phyloP scores from a whole-genome alignment of 2,888 invertebrate species.

The Xylocampa areola region DNA sequence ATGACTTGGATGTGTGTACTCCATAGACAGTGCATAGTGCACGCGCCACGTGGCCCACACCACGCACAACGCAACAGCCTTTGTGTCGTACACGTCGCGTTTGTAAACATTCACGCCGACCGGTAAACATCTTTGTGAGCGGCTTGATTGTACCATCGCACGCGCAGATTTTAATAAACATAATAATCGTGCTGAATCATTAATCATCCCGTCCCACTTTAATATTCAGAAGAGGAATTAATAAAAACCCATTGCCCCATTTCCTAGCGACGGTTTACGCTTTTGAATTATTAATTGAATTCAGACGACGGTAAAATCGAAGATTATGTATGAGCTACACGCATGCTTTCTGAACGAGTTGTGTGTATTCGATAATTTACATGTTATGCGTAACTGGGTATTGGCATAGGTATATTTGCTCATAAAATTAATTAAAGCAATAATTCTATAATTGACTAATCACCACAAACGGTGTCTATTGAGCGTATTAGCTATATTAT shows the following conservation, averaged over 20 bases:
- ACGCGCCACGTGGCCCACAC: constrained; percentile 50
- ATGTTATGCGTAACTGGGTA: constrained; percentile 19
- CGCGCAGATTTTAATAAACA: constrained; percentile 69
- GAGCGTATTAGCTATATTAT: constrained; percentile 62
- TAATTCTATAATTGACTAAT: constrained; percentile 15
- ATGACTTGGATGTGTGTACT: constrained; percentile 26
- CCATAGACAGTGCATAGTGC: constrained; percentile 42
- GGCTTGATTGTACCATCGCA: constrained; percentile 60
- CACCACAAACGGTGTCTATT: constrained; percentile 28
- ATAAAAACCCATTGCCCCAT: constrained; percentile 75
- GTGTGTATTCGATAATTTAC: constrained; percentile 21
- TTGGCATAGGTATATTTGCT: constrained; percentile 8
- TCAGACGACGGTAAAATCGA: constrained; percentile 72
- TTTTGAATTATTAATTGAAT: constrained; percentile 83
- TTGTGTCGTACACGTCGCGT: constrained; percentile 62
- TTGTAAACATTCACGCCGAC: constrained; percentile 75
- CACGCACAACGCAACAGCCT: constrained; percentile 37
- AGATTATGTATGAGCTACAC: constrained; percentile 55
- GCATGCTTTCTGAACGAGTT: constrained; percentile 34
- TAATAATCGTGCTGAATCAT: constrained; percentile 62
- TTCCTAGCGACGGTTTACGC: constrained; percentile 69
- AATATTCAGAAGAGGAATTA: constrained; percentile 70
- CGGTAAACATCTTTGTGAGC: constrained; percentile 76
- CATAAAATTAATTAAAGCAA: constrained; percentile 12
- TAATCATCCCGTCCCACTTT: constrained; percentile 64